Evolutionary conservation across 2,113 vertebrate genomes (phyloP), one percentile per base, ranked within the genome.

Genomic region (Numida meleagris): DNA sequence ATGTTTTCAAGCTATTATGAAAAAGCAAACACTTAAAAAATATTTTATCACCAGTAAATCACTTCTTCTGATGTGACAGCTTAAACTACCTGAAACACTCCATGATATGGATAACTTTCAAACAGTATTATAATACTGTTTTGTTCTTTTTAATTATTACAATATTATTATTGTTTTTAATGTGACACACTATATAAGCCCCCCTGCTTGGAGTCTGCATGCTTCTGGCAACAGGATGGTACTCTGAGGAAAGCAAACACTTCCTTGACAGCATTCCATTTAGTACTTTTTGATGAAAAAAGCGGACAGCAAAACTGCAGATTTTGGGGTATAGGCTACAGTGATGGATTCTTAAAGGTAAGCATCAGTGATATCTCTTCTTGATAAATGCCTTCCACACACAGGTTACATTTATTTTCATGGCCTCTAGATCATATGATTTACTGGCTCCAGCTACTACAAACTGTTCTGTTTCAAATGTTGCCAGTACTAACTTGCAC

Each of bases 401-500:
- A 36, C 9, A 53, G 18, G 16, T 68, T 70, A 42, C 17, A n/a
- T 59, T 89, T 86, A 71, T 81, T 94, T 92, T 82, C 84, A 77
- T 2, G 7, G 53, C 12, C 24, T 92, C 38, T 33, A 57, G 43
- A 76, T 40, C 3, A 1, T 70, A 51, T 27, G 34, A 13, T 43
- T 71, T 65, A 86, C 29, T 67, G 76, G 80, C 48, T 94, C 72
- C 67, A 85, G n/a, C 51, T 84, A 50, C 66, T 68, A 51, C 45
- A 85, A 84, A 70, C 8, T 27, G 34, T 42, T 50, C 46, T 6
- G 9, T 61, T 93, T 51, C 2, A 1, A 78, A 68, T 0, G 2
- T 4, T 90, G 74, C 95, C 91, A 87, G 93, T 70, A 87, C 58
- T 62, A 68, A 95, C 95, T 87, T 92, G 96, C 77, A 94, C 51